phyloP scores from a whole-genome alignment of 2,113 vertebrate genomes.

The Alces alces region DNA sequence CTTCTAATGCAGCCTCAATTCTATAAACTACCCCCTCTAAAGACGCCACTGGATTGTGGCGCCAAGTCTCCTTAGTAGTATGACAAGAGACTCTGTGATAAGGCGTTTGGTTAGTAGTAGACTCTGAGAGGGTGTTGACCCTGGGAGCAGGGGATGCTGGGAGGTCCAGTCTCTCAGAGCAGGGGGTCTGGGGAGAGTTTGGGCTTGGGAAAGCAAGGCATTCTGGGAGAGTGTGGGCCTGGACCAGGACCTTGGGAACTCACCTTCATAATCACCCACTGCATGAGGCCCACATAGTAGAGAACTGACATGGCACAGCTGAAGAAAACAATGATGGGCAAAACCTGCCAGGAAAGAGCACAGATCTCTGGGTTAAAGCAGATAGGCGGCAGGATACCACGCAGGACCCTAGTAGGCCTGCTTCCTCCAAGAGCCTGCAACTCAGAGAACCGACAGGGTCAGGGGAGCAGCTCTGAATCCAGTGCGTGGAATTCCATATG shows the following conservation, averaged over 20 bases:
- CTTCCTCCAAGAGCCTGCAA: too few species aligned
- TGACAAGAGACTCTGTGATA: not conserved
- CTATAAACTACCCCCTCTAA: not conserved
- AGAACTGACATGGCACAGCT: conserved; percentile 95
- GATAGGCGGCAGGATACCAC: fast-evolving
- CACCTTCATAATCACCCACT: conserved; percentile 97
- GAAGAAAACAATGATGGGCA: conserved; percentile 97
- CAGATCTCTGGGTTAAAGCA: not conserved
- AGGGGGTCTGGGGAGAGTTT: not conserved
- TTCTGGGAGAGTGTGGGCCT: not conserved
- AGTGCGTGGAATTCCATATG: fast-evolving
- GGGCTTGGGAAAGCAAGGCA: not conserved
- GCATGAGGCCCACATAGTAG: conserved; percentile 93
- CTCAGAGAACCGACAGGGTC: not conserved
- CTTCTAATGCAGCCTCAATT: not conserved
- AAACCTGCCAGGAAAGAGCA: conserved; percentile 75
- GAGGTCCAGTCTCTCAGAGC: not conserved
- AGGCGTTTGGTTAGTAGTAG: not conserved
- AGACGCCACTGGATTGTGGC: not conserved
- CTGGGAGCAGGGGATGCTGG: not conserved
- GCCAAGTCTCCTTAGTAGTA: not conserved
- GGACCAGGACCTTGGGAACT: not conserved
- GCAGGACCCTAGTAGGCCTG: not conserved
- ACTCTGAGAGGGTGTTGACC: not conserved
- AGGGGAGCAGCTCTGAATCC: not conserved